Conservation (phyloP, 2,113 vertebrate genomes). For the Mastomys natalensis region DNA sequence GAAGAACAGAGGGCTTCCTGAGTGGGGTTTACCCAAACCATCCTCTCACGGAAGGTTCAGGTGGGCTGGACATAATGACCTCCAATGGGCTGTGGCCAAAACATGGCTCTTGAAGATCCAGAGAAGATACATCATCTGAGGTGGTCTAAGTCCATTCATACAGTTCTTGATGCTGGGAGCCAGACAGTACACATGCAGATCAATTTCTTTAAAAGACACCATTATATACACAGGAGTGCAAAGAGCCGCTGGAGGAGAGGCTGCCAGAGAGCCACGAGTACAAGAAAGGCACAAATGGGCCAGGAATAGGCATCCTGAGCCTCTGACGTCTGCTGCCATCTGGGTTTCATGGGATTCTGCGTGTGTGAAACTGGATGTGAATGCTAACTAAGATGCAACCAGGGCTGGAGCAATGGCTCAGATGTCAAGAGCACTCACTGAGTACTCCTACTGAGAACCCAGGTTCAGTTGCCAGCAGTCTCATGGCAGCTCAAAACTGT, state of each 20-base stretch:
- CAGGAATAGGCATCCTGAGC: background rate
- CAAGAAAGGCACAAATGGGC: background rate
- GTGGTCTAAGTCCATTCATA: background rate
- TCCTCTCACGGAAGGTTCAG: conserved; percentile 5
- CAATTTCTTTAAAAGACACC: background rate
- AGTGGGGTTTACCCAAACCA: conserved; percentile 4
- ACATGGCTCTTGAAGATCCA: background rate
- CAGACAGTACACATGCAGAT: background rate
- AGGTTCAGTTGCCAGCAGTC: background rate
- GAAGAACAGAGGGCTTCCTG: background rate
- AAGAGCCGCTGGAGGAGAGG: background rate
- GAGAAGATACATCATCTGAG: background rate
- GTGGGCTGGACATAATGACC: background rate
- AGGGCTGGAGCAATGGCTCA: background rate
- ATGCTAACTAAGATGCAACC: background rate
- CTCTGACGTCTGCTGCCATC: background rate
- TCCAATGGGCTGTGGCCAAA: background rate
- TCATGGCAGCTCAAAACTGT: background rate
- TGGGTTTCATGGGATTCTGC: background rate
- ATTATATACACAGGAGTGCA: background rate
- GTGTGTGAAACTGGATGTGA: background rate
- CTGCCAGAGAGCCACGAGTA: background rate
- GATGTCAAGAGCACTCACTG: background rate
- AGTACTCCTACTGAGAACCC: background rate
- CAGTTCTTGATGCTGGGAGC: background rate